Evolutionary conservation across 92 coral and sea anemone species (phyloP), one percentile per base, ranked within the genome.

Genomic region (Heteractis magnifica): DNA sequence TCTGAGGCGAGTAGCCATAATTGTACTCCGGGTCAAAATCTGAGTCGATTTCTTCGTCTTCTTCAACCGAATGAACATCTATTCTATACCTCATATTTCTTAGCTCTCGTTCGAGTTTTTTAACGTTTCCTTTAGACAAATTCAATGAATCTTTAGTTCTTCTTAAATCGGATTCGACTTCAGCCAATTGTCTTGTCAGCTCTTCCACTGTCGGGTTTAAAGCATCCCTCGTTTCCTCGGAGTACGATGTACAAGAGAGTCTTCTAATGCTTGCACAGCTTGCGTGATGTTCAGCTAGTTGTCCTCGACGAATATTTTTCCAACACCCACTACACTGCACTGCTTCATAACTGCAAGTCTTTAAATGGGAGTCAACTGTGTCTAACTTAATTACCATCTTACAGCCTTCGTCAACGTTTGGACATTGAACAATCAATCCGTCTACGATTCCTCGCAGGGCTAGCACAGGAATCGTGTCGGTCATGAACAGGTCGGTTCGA

Each of bases 11-110:
- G 74, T 97, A 97, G 4, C 99, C 99, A 41, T 97, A 94, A 34
- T 86, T 87, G 64, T 97, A 97, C 34, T 97, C 98, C 0, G 99
- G 95, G 70, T 97, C 99, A 94, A 98, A 97, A 56, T 88, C 95
- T 13, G 89, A 53, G 56, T 94, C 98, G 52, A 86, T 85, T 75
- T 91, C 94, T 49, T 94, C 91, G 16, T 84, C 87, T 26, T 81
- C 90, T 77, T 85, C 90, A n/a, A 65, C 80, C 12, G 91, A 84
- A 49, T 90, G 88, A 55, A 71, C 21, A 62, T 79, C 86, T 74
- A 87, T 89, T 51, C 87, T 88, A 12, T 84, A 77, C 65, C 94
- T 84, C 85, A 94, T 92, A 6, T 90, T 98, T 5, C 91, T 89
- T 14, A 97, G 81, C 51, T 84, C 92, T 21, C 90, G 87, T 34